Evolutionary conservation across 1,140 invertebrate genomes (phyloP).

Genomic region (Zeugodacus cucurbitae): DNA sequence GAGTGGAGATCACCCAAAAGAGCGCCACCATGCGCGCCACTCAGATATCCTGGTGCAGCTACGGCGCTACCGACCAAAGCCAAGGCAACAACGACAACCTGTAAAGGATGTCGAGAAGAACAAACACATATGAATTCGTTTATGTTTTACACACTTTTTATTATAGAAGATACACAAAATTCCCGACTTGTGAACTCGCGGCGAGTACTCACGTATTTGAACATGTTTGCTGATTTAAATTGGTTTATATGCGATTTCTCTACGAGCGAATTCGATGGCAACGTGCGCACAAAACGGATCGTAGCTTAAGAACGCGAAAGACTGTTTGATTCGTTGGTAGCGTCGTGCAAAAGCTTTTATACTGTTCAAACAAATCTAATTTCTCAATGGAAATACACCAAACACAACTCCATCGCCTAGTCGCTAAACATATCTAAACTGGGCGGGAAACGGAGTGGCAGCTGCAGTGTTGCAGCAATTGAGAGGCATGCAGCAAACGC

Average conservation of each 20-base stretch:
- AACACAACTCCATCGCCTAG: not conserved
- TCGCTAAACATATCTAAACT: not conserved
- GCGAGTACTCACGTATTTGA: conserved; percentile 58
- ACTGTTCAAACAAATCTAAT: conserved; percentile 36
- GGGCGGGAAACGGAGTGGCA: not conserved
- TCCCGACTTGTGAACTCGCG: not conserved
- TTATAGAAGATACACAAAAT: not conserved
- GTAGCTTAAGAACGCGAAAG: conserved; percentile 35
- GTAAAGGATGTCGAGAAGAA: not conserved
- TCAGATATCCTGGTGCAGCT: conserved; percentile 60
- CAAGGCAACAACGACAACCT: conserved; percentile 55
- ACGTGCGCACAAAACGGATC: conserved; percentile 13
- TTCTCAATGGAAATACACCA: not conserved
- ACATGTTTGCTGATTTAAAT: conserved; percentile 50
- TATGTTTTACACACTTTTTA: not conserved
- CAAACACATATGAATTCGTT: not conserved
- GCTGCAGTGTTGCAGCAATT: not conserved
- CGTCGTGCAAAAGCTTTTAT: conserved; percentile 56
- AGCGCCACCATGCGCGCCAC: conserved; percentile 45
- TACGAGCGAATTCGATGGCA: conserved; percentile 45
- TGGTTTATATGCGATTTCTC: conserved; percentile 42
- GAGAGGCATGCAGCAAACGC: not conserved
- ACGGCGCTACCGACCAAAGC: conserved; percentile 55
- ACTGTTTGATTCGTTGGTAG: conserved; percentile 5
- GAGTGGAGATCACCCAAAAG: conserved; percentile 44